A percentile compares a stretch with the other conserved stretches of the same genome.
Evolutionary conservation across 2,797 vertebrate species (phyloP).

Genomic region (Myotis vivesi): DNA sequence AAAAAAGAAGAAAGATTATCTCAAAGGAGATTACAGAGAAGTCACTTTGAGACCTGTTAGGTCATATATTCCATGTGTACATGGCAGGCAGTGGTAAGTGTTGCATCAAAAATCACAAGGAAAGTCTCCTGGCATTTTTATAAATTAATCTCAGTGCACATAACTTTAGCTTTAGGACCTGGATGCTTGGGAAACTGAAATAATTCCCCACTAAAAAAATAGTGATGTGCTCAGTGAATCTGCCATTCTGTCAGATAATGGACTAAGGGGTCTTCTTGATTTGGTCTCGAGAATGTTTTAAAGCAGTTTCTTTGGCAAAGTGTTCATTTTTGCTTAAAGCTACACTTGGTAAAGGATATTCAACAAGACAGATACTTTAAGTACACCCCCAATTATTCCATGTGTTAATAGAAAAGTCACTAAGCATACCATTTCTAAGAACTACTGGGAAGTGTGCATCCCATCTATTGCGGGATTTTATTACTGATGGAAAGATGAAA

Average conservation of each 20-base stretch:
- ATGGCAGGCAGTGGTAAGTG: not conserved
- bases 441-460: not conserved
- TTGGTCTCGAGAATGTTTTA: not conserved
- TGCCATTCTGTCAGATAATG: constrained; percentile 45
- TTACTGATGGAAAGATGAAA: not conserved
- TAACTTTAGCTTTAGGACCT: constrained; percentile 15
- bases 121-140: not conserved
- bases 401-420: not conserved
- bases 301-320: constrained; percentile 3
- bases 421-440: not conserved
- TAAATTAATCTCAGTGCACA: constrained; percentile 25
- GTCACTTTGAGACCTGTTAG: not conserved
- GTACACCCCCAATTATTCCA: not conserved
- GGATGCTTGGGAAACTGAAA: constrained; percentile 9
- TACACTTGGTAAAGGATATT: constrained; percentile 13
- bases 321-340: constrained; percentile 53
- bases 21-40: not conserved
- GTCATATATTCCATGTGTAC: not conserved
- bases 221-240: constrained; percentile 29
- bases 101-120: not conserved
- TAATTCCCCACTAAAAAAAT: constrained; percentile 4
- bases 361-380: not conserved
- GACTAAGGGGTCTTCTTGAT: constrained; percentile 24
- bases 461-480: not conserved
- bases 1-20: not conserved